Evolutionary conservation across 2,888 invertebrate species (phyloP), one percentile per base, ranked within the genome.

Genomic region (Cheilosia pagana): DNA sequence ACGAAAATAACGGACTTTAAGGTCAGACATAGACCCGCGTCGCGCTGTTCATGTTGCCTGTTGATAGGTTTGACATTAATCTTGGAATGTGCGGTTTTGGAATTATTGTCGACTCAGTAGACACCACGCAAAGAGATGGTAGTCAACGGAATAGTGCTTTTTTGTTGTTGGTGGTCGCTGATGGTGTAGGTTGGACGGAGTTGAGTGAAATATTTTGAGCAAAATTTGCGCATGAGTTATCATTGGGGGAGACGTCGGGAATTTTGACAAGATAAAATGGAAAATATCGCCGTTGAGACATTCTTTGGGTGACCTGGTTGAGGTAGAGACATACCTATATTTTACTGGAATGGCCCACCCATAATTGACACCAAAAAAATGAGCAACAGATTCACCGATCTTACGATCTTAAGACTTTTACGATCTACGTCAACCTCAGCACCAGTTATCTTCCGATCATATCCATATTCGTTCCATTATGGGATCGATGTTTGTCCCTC

Each of bases 61-160:
- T 19, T 52, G 50, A 71, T 67, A 67, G 43, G 55, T 81, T 71
- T 71, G 55, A 71, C 77, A 71, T 77, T 77, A 71, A 77, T 70
- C 81, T 63, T 70, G 81, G 81, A 81, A 81, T 76, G 75, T 81
- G 81, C 65, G 68, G 75, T 70, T 75, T 70, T 8, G 53, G 41
- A 59, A 76, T 81, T 70, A 81, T 43, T 70, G 41, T 52, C 81
- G 59, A 21, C 19, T 70, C 59, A 62, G 28, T 81, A 50, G 81
- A 62, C 62, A 67, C 48, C 39, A 63, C 50, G 35, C 63, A 39
- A 63, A 35, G n/a, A 35, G 60, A 45, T 39, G 50, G 39, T 35
- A 50, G 19, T 7, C n/a, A 45, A n/a, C n/a, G 31, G 55, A 5
- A 4, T 23, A 19, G 50, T 39, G 23, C 8, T 8, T 0, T 8